Evolutionary conservation across 1,140 invertebrate species (phyloP).

Genomic region (Trachymyrmex septentrionalis): DNA sequence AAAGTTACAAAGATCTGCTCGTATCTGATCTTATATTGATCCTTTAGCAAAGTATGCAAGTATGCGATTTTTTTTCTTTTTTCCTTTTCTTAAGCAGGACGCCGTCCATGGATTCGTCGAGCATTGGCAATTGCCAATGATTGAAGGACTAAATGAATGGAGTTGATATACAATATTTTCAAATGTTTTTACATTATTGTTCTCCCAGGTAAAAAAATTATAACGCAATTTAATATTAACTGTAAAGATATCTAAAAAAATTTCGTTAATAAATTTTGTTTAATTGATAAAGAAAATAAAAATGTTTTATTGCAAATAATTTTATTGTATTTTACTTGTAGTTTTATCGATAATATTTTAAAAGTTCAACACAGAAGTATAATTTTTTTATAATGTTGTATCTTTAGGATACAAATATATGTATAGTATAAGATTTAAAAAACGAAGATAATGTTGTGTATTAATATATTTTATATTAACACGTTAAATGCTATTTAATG

Average conservation of each 20-base stretch:
- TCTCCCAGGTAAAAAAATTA: background rate
- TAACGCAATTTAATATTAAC: too few relatives aligned
- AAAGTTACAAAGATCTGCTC: constrained; percentile 8
- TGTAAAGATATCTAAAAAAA: too few relatives aligned
- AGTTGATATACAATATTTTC: constrained; percentile 13
- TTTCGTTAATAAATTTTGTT: background rate
- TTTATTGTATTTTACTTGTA: background rate
- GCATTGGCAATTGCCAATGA: constrained; percentile 49
- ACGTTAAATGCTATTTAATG: too few relatives aligned
- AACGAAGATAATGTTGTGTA: background rate
- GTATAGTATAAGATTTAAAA: background rate
- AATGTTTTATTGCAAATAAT: background rate
- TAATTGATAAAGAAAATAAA: background rate
- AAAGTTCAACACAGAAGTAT: background rate
- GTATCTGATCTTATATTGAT: background rate
- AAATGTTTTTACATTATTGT: background rate
- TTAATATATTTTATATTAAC: background rate
- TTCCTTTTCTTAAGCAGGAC: constrained; percentile 60
- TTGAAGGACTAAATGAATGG: constrained; percentile 30
- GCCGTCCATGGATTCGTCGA: constrained; percentile 68
- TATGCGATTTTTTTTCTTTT: background rate
- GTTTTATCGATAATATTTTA: constrained; percentile 1
- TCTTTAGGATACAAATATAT: background rate
- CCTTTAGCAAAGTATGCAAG: background rate
- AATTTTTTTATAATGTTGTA: background rate